phyloP scores from a whole-genome alignment of 64 coral and sea anemone genomes.

The Montipora efflorescens region DNA sequence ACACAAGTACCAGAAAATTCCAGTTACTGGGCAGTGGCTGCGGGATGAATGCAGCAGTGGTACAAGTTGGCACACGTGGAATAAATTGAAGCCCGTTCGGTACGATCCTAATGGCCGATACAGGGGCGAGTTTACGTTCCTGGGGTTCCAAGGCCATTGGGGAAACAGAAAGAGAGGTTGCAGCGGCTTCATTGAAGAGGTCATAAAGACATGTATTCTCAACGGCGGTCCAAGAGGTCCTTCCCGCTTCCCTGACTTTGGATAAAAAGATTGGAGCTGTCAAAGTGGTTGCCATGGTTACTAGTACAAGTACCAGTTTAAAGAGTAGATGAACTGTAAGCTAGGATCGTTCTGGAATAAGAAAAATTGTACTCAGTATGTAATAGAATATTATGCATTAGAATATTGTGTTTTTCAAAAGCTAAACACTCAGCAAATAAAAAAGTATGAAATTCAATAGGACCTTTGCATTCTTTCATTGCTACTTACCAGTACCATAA shows the following conservation, averaged over 20 bases:
- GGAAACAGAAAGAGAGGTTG: conserved; percentile 35
- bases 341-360: not conserved
- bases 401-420: not conserved
- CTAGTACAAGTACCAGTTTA: not conserved
- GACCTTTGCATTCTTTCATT: not conserved
- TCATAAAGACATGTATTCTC: not conserved
- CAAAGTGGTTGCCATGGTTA: not conserved
- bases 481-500: not conserved
- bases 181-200: not conserved
- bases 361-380: not conserved
- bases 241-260: not conserved
- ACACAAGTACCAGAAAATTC: conserved; percentile 8
- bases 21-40: not conserved
- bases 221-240: not conserved
- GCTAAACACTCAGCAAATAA: conserved; percentile 1
- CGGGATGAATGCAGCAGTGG: not conserved
- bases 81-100: not conserved
- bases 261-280: not conserved
- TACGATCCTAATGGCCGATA: not conserved
- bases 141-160: conserved; percentile 27
- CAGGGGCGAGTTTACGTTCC: conserved; percentile 12
- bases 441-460: not conserved
- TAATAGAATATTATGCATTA: not conserved
- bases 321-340: not conserved
- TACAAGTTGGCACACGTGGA: conserved; percentile 15